These are phyloP conservation scores for Calidris pygmaea DNA, from an alignment of 2,113 vertebrate genomes.

Conservation along the genomic window DNA sequence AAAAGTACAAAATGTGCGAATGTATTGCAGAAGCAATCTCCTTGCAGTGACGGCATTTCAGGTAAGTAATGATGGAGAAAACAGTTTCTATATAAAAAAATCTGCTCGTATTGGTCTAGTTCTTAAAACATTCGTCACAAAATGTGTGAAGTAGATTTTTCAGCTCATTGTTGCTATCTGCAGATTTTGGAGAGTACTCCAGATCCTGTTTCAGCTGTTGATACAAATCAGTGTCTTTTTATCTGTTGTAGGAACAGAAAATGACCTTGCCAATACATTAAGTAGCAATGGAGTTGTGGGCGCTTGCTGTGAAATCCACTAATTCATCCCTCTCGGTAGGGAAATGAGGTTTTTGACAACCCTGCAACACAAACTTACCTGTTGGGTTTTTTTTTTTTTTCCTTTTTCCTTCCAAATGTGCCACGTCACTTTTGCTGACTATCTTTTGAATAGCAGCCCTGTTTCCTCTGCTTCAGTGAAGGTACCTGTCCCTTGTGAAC, in stretches of 20 bases:
- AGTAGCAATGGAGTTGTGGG: neutral
- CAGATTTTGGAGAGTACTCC: neutral
- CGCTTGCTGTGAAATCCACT: neutral
- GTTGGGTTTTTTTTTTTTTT: neutral
- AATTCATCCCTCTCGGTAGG: neutral
- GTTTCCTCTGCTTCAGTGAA: neutral
- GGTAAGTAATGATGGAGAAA: neutral
- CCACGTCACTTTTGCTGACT: neutral
- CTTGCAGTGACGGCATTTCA: neutral
- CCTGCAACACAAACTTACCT: neutral
- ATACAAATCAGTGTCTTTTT: neutral
- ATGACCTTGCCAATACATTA: neutral
- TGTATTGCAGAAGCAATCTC: neutral
- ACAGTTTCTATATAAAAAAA: neutral
- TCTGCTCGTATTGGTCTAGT: fast-evolving
- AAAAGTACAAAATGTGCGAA: neutral
- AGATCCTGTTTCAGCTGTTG: neutral
- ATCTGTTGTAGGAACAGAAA: neutral
- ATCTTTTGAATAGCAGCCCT: neutral
- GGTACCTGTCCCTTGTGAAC: neutral
- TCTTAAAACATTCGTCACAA: neutral
- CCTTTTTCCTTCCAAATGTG: neutral
- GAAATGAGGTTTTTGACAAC: neutral
- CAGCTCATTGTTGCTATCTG: neutral
- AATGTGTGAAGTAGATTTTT: neutral